Base-by-base conservation (phyloP, 2,888 invertebrate genomes). In the Drosophila ezoana region DNA sequence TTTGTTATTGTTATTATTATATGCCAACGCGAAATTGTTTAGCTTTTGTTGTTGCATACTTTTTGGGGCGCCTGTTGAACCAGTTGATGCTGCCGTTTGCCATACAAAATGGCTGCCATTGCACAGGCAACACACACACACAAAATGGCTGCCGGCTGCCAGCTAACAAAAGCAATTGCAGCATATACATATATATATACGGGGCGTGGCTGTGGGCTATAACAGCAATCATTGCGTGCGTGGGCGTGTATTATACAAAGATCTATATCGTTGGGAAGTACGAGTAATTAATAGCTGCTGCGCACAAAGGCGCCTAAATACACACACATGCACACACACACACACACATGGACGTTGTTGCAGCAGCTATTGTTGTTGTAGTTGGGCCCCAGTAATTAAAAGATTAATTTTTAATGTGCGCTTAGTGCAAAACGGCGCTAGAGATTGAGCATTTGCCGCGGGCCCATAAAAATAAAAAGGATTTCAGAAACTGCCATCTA, bases 341-440 rank as follows among this genome's bases (percentile, higher is more conserved):
- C 23, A 53, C 35, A 35, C 33, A 45, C 58, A 76, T 56, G 32
- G 13, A 47, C 23, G 28, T 28, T 28, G 28, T 28, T 28, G 28
- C 28, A 28, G 28, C 28, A 8, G 8, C 28, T 72, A 61, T 64
- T 56, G 59, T 40, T 49, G 48, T 38, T 69, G 57, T 35, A 32
- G 61, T 8, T 32, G 35, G 38, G 76, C 56, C 49, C 28, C 81
- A 63, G 86, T 83, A 83, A 83, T 83, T 88, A 83, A 83, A 88
- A 79, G 83, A 88, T 83, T 83, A 88, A 83, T 83, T 88, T 82
- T 83, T 85, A 88, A 83, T 83, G 76, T 58, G 59, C 68, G 79
- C 82, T 83, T 81, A 79, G 82, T 63, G 63, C 28, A 52, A 53
- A 48, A 10, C 32, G n/a, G 28, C 48, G 41, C 49, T 57, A 61